Conservation (phyloP, 2,797 vertebrate genomes). For the Rhabdomys pumilio region DNA sequence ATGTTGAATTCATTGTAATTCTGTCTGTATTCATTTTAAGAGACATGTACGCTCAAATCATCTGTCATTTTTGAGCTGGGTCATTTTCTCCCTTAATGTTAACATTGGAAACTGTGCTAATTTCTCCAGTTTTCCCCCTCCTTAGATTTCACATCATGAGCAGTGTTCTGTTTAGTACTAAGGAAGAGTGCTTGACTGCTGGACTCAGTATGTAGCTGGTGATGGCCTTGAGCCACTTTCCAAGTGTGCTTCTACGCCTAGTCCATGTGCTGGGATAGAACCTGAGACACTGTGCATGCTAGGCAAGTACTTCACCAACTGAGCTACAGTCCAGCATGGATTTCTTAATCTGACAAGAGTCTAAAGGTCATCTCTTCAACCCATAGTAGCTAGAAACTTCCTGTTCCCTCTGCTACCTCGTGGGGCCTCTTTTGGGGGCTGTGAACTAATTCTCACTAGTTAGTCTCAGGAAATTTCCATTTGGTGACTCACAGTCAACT, state of each 20-base stretch:
- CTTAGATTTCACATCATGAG: background rate
- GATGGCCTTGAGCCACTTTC: background rate
- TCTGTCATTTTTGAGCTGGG: constrained; percentile 25
- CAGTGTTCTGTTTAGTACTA: background rate
- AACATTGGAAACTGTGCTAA: background rate
- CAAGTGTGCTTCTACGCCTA: background rate
- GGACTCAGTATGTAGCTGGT: background rate
- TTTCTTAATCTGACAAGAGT: background rate
- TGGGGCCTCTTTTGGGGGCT: background rate
- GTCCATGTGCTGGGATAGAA: background rate
- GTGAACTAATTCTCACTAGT: constrained; percentile 6
- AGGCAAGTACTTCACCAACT: background rate
- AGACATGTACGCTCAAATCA: background rate
- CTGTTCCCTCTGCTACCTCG: background rate
- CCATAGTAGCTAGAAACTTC: background rate
- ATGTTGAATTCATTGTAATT: background rate
- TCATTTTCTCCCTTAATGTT: background rate
- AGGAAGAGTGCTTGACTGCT: background rate
- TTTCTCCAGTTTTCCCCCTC: too few relatives aligned
- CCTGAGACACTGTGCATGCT: background rate
- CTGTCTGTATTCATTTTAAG: constrained; percentile 35
- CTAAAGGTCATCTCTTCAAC: background rate
- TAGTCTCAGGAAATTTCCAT: background rate
- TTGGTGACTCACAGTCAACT: constrained; percentile 1
- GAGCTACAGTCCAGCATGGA: background rate